A percentile compares a stretch with the other conserved stretches of the same genome.
Conservation (phyloP, 1,140 invertebrate genomes). For the Cyphomyrmex costatus region DNA sequence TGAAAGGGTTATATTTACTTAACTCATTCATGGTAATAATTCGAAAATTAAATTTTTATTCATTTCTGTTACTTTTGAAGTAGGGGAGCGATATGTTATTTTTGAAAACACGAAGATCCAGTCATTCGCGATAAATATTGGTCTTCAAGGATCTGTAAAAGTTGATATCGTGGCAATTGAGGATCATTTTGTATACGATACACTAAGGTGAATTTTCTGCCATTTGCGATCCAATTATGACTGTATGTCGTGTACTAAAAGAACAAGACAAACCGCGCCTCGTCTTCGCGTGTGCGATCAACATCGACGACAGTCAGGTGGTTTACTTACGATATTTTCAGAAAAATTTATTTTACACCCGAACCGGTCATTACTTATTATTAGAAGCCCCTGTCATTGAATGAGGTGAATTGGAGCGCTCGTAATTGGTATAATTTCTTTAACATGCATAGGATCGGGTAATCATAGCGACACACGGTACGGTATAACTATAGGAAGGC, state of each 20-base stretch:
- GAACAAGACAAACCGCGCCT: background rate
- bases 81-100: too few relatives aligned
- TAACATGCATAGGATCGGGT: conserved; percentile 12
- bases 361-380: conserved; percentile 35
- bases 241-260: background rate
- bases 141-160: background rate
- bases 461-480: conserved; percentile 26
- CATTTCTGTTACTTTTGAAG: too few relatives aligned
- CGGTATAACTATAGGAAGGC: conserved; percentile 3
- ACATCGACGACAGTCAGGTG: background rate
- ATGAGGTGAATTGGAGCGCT: conserved; percentile 40
- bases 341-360: conserved; percentile 35
- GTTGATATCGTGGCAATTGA: conserved; percentile 6
- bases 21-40: too few relatives aligned
- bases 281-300: conserved; percentile 18
- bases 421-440: conserved; percentile 48
- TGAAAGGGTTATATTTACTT: too few relatives aligned
- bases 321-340: conserved; percentile 34
- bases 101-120: background rate
- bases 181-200: conserved; percentile 1
- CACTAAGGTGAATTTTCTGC: background rate
- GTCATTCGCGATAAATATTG: background rate
- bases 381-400: conserved; percentile 37
- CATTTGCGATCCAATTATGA: conserved; percentile 22
- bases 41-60: too few relatives aligned